Evolutionary conservation across 2,113 vertebrate species (phyloP), one percentile per base, ranked within the genome.

Genomic region (Setophaga coronata): DNA sequence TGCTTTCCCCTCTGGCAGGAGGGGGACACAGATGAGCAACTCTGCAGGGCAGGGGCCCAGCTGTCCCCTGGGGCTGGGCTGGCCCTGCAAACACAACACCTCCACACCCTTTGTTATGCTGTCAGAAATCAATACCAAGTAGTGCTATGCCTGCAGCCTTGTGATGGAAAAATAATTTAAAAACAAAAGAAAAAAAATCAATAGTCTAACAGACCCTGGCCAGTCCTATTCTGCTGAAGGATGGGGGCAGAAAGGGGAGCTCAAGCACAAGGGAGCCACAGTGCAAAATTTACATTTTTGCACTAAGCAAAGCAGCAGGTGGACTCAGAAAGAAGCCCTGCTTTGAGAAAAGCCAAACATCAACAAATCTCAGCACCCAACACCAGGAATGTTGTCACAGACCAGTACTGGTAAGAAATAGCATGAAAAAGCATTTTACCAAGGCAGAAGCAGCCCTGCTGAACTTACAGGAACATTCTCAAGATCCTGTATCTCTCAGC

Each of bases 81-180:
- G 43, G 34, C 20, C 36, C 45, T 56, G 36, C 45, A 65, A 57
- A 61, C 5, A 3, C 29, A 79, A 4, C 7, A 12, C 51, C 38
- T 81, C 9, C 1, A 3, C n/a, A 31, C 6, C 29, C 31, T 72
- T 54, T 25, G 18, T 1, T 2, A 38, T 6, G 9, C 65, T 67
- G n/a, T 36, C 71, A 77, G 66, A 80, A 83, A 89, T 85, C 82
- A 65, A 51, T 57, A 33, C 10, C 18, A 86, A 86, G 58, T 50
- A 86, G 72, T 4, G 18, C 40, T 71, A 24, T 14, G 24, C 43
- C 40, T 56, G 76, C 50, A 89, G 56, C 54, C 42, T 45, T 34
- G 16, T 0, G 3, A 62, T 17, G 10, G 66, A 81, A 89, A 81
- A 70, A 48, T 45, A 69, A 51, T 66, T 61, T 2, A 5, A 57